Evolutionary conservation across 1,140 invertebrate genomes (phyloP).

Genomic region (Vollenhovia emeryi): DNA sequence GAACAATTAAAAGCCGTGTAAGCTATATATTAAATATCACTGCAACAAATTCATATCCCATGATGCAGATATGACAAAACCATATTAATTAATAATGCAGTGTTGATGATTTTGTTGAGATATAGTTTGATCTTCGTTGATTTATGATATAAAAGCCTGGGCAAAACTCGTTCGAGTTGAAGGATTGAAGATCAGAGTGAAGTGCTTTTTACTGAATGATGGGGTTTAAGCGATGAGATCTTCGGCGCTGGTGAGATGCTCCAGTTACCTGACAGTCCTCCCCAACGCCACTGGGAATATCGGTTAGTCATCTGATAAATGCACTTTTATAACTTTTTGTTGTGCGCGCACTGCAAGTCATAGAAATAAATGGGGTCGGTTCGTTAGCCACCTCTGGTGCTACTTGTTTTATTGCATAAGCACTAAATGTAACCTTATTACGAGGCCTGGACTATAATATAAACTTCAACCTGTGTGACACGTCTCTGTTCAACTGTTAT

Average conservation of each 20-base stretch:
- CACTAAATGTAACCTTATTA: conserved; percentile 53
- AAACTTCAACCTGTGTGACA: conserved; percentile 38
- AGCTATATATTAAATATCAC: conserved; percentile 22
- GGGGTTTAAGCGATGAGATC: conserved; percentile 83
- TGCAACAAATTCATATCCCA: conserved; percentile 48
- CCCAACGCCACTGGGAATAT: conserved; percentile 85
- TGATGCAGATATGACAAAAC: conserved; percentile 47
- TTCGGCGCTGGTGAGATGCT: conserved; percentile 81
- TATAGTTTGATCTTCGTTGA: conserved; percentile 47
- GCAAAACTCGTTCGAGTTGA: conserved; percentile 62
- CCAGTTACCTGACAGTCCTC: conserved; percentile 79
- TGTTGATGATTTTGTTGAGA: conserved; percentile 20
- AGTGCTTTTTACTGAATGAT: conserved; percentile 80
- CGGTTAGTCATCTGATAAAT: conserved; percentile 86
- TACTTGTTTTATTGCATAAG: conserved; percentile 55
- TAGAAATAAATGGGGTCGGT: conserved; percentile 80
- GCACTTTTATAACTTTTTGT: conserved; percentile 85
- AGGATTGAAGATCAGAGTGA: conserved; percentile 62
- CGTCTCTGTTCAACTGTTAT: conserved; percentile 25
- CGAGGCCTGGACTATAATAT: conserved; percentile 48
- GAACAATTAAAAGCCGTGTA: conserved; percentile 46
- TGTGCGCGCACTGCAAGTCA: conserved; percentile 85
- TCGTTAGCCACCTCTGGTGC: conserved; percentile 78
- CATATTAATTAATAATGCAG: conserved; percentile 52
- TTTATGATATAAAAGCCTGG: conserved; percentile 59